Percentiles rank a stretch among this genome's conserved stretches.
Conservation (phyloP, 2,888 invertebrate species). For the Rhaphigaster nebulosa region DNA sequence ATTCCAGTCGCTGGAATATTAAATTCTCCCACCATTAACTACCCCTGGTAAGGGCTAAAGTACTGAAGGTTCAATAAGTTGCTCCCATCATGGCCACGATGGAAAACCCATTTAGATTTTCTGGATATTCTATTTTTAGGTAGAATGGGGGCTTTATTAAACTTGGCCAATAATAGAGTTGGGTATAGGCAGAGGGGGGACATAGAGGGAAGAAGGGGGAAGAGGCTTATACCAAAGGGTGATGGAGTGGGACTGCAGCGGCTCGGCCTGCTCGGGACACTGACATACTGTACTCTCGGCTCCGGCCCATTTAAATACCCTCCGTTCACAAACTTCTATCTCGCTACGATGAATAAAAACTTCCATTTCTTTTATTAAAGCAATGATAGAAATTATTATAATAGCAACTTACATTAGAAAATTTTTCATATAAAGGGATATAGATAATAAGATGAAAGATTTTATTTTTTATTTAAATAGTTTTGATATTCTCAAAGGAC, state of each 20-base stretch:
- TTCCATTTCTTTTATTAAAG: neutral
- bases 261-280: neutral
- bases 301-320: neutral
- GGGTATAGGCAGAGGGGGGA: neutral
- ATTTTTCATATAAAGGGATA: neutral
- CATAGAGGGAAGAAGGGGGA: neutral
- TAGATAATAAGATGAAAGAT: too few relatives aligned
- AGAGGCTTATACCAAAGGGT: neutral
- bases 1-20: too few relatives aligned
- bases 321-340: neutral
- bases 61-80: too few relatives aligned
- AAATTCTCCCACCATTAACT: too few relatives aligned
- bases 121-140: neutral
- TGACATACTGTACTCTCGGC: neutral
- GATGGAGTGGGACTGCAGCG: neutral
- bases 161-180: neutral
- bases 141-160: neutral
- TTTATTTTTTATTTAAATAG: too few relatives aligned
- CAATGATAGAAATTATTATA: neutral
- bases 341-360: neutral
- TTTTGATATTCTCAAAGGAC: too few relatives aligned
- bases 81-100: neutral
- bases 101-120: neutral
- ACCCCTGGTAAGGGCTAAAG: too few relatives aligned
- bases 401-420: neutral